Evolutionary conservation across 37 sponge, comb jelly and placozoan species (phyloP).

Genomic region (Geodia barretti): DNA sequence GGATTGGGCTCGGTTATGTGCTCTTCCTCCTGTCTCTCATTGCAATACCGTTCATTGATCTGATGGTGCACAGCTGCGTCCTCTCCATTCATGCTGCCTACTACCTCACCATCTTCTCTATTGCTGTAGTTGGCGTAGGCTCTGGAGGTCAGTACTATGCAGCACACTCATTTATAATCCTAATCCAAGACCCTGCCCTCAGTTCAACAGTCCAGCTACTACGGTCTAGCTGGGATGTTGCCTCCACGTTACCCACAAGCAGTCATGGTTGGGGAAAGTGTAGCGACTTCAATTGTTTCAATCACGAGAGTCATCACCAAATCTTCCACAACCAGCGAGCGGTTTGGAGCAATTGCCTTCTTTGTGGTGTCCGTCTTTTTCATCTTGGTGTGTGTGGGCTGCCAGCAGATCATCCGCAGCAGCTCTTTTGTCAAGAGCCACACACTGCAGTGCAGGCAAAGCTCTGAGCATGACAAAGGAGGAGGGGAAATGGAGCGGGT

Average conservation of each 20-base stretch:
- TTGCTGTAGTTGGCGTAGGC: constrained; percentile 54
- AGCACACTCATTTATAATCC: not conserved
- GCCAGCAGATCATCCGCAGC: constrained; percentile 49
- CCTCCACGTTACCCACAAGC: constrained; percentile 78
- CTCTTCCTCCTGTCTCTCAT: constrained; percentile 65
- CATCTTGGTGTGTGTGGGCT: constrained; percentile 70
- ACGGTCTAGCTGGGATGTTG: constrained; percentile 88
- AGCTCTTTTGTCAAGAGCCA: constrained; percentile 70
- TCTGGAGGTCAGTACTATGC: constrained; percentile 61
- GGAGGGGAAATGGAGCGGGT: not conserved
- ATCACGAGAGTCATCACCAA: constrained; percentile 81
- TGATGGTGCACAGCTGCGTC: constrained; percentile 63
- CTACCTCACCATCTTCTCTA: constrained; percentile 50
- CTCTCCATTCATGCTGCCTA: constrained; percentile 26
- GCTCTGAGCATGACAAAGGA: not conserved
- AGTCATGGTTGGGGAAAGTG: constrained; percentile 87
- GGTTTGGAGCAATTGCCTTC: constrained; percentile 73
- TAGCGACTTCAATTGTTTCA: constrained; percentile 70
- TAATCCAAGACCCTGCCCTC: constrained; percentile 18
- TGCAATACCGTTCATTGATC: constrained; percentile 63
- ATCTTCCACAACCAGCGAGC: constrained; percentile 33
- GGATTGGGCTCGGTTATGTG: constrained; percentile 77
- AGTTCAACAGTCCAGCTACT: constrained; percentile 91
- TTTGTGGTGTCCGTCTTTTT: constrained; percentile 78
- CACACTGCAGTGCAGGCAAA: constrained; percentile 15